Evolutionary conservation across 2,797 vertebrate genomes (phyloP).

Genomic region (Smutsia temminckii): DNA sequence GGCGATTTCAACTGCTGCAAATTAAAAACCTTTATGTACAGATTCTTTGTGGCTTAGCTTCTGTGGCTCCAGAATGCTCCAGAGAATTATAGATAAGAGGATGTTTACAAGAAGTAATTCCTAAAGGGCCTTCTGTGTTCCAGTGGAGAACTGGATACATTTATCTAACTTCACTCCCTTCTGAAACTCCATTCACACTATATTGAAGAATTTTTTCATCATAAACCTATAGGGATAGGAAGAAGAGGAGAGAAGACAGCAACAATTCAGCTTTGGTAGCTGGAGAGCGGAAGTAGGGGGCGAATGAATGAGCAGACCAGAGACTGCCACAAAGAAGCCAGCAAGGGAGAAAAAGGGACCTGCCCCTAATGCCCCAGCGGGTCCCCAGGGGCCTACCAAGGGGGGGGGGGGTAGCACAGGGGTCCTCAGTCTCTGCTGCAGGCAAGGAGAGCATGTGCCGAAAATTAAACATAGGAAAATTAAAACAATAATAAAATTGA

Average conservation of each 20-base stretch:
- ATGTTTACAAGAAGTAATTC: neutral
- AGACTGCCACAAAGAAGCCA: neutral
- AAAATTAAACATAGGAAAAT: neutral
- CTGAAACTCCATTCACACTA: conserved; percentile 17
- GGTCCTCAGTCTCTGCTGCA: neutral
- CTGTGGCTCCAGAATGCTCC: neutral
- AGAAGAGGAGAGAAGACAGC: neutral
- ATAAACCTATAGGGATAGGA: neutral
- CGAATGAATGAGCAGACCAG: neutral
- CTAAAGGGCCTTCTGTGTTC: neutral
- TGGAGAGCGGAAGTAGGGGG: neutral
- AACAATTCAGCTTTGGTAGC: neutral
- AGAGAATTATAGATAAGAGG: neutral
- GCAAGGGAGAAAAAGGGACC: neutral
- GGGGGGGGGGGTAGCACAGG: too few relatives aligned
- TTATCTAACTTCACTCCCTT: neutral
- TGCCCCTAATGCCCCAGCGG: too few relatives aligned
- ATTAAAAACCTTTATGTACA: neutral
- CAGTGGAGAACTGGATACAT: neutral
- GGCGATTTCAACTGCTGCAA: neutral
- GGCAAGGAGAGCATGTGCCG: accelerated
- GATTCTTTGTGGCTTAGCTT: neutral
- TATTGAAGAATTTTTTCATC: conserved; percentile 4
- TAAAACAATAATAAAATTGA: neutral
- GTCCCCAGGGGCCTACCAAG: too few relatives aligned